A percentile compares a stretch with the other conserved stretches of the same genome.
Evolutionary conservation across 2,797 vertebrate genomes (phyloP).

Genomic region (Anas bernieri): DNA sequence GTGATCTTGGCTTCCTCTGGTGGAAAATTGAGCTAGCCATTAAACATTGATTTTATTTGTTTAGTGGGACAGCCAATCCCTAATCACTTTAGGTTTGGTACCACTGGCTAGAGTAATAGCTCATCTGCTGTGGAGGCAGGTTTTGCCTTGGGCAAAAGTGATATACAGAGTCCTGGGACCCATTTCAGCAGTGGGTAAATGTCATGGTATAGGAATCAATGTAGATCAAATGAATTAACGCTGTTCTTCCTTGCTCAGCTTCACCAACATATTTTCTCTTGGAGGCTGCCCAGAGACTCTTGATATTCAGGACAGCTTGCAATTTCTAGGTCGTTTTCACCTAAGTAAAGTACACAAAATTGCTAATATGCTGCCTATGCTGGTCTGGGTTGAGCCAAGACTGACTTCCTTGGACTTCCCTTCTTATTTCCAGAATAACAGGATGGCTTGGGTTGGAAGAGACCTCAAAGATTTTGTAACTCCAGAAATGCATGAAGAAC

Average conservation of each 20-base stretch:
- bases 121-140: not conserved
- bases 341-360: not conserved
- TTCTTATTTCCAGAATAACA: not conserved
- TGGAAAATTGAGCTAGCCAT: slow-evolving; percentile 24
- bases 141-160: not conserved
- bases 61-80: slow-evolving; percentile 17
- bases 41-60: slow-evolving; percentile 57
- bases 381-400: not conserved
- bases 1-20: not conserved
- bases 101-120: not conserved
- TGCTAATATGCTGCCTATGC: not conserved
- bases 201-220: not conserved
- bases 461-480: too few species aligned
- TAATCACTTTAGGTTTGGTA: slow-evolving; percentile 24
- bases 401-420: not conserved
- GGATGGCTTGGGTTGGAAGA: too few species aligned
- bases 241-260: not conserved
- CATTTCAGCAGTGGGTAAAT: not conserved
- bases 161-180: not conserved
- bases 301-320: not conserved
- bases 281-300: not conserved
- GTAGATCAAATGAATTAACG: not conserved
- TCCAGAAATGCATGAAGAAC: not conserved
- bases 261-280: not conserved
- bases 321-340: not conserved